phyloP scores from a whole-genome alignment of 2,888 invertebrate species.

The Lagria hirta region DNA sequence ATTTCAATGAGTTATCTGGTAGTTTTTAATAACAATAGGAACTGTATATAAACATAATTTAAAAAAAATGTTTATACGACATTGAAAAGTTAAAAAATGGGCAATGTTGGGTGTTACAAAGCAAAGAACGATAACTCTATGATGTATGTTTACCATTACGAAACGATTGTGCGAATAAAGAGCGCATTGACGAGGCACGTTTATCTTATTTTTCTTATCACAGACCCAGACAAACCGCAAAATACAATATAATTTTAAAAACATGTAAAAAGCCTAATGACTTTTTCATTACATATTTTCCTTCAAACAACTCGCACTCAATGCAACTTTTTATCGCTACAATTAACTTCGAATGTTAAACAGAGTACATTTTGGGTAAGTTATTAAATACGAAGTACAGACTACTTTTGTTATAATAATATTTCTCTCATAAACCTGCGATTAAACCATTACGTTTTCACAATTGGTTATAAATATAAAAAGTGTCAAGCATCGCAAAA shows the following conservation, averaged over 20 bases:
- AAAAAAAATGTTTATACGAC: constrained; percentile 2
- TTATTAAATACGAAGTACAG: constrained; percentile 45
- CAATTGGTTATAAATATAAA: too few species aligned
- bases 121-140: constrained; percentile 35
- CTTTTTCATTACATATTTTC: constrained; percentile 14
- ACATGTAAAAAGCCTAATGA: constrained; percentile 15
- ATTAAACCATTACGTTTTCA: constrained; percentile 19
- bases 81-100: constrained; percentile 17
- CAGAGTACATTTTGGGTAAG: constrained; percentile 39
- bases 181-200: constrained; percentile 43
- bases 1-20: constrained; percentile 6
- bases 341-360: constrained; percentile 29
- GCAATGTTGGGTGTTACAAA: constrained; percentile 21
- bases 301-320: constrained; percentile 26
- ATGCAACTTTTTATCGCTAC: constrained; percentile 23
- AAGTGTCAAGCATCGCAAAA: too few species aligned
- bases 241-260: constrained; percentile 19
- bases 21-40: too few species aligned
- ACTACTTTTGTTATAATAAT: constrained; percentile 30
- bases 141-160: constrained; percentile 37
- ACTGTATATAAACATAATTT: constrained; percentile 14
- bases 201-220: constrained; percentile 40
- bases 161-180: constrained; percentile 42
- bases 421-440: constrained; percentile 16
- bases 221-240: constrained; percentile 34